A percentile compares a stretch with the other conserved stretches of the same genome.
These are phyloP conservation scores for Drosophila putrida DNA, from an alignment of 2,888 invertebrate species.

Conservation along the genomic window DNA sequence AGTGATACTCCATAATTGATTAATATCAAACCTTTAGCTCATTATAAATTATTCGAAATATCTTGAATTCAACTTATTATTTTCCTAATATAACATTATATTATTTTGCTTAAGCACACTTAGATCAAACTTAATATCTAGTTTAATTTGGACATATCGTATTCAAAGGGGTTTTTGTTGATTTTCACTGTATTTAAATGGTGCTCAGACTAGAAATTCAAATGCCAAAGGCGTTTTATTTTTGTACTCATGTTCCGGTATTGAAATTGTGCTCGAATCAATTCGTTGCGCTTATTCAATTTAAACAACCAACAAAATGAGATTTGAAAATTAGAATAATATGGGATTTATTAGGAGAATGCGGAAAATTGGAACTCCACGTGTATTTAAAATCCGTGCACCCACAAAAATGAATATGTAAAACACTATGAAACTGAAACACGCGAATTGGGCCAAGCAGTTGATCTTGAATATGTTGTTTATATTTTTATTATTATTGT, in stretches of 20 bases:
- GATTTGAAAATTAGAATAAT: not conserved
- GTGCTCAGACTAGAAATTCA: not conserved
- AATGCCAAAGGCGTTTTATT: not conserved
- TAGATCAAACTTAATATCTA: too few species aligned
- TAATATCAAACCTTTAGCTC: not conserved
- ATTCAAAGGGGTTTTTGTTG: too few species aligned
- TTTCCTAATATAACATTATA: not conserved
- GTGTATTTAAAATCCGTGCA: not conserved
- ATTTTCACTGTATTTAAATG: not conserved
- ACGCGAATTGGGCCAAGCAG: slow-evolving; percentile 8
- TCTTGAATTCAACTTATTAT: not conserved
- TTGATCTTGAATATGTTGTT: slow-evolving; percentile 6
- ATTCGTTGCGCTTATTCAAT: slow-evolving; percentile 6
- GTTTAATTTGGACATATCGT: too few species aligned
- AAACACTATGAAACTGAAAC: slow-evolving; percentile 9
- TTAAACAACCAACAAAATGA: not conserved
- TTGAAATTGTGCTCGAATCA: slow-evolving; percentile 1
- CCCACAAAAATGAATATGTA: not conserved
- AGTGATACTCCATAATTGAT: not conserved
- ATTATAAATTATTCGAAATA: not conserved
- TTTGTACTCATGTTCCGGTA: not conserved
- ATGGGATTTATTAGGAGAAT: not conserved
- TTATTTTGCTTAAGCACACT: not conserved
- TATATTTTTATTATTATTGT: too few species aligned
- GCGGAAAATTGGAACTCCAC: not conserved